Base-by-base conservation (phyloP, 2,113 vertebrate genomes). In the Stomatorhinus ivindoensis region DNA sequence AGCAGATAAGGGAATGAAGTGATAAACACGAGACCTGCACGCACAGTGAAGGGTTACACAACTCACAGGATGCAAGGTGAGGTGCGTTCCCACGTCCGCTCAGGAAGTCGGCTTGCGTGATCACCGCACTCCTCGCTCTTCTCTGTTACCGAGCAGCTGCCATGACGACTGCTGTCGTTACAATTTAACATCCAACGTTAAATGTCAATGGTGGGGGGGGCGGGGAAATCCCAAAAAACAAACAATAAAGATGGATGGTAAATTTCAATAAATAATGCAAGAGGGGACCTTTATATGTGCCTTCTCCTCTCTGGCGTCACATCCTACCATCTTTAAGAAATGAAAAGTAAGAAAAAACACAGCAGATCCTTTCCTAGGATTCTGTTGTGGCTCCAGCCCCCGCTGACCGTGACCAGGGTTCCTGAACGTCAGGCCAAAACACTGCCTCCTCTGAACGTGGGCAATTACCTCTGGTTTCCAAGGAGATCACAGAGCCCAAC, bases 171-270 rank as follows among this genome's bases (percentile, higher is more conserved):
- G 47, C 87, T 39, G 87, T 73, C 87, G 31, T 51, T 46, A 19
- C 47, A 47, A 80, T 88, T 88, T 88, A 88, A 88, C 47, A 50
- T 48, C 13, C 87, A 48, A 47, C 69, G 76, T 73, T 17, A 48
- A 50, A 69, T 88, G 65, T 88, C 61, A 50, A 44, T 73, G 65
- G 44, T 73, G 65, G 44, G 27, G 65, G 9, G 11, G 27, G 69
- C 0, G 50, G 11, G 13, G 2, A 13, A n/a, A 85, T 24, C 19
- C 19, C 42, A 31, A 86, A 39, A 39, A 31, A 85, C 7, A 80
- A 80, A 42, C 69, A 80, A 42, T 39, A 80, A 42, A 42, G 17
- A 80, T 17, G 35, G 15, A 19, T 42, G 73, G 31, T 35, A 39
- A 39, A 17, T 80, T 80, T 80, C 35, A 80, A 80, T 42, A 80